phyloP scores from a whole-genome alignment of 2,888 invertebrate species.

The Nasonovia ribisnigri region DNA sequence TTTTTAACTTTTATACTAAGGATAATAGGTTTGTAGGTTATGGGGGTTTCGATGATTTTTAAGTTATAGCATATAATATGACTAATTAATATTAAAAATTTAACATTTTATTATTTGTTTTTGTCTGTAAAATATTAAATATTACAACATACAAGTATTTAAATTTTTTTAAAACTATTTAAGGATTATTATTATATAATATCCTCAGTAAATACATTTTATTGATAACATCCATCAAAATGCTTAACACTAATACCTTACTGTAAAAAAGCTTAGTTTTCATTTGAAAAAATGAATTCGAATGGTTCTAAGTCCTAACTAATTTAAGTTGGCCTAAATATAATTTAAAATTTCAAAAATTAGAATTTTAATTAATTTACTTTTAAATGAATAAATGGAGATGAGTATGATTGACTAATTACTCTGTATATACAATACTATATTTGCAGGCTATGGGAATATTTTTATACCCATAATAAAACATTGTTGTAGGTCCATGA shows the following conservation, averaged over 20 bases:
- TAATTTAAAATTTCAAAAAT: background rate
- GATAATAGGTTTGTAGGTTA: background rate
- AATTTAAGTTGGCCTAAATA: background rate
- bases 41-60: background rate
- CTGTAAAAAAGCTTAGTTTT: background rate
- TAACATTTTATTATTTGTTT: background rate
- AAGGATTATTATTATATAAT: too few relatives aligned
- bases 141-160: too few relatives aligned
- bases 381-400: background rate
- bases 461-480: too few relatives aligned
- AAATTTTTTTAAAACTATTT: too few relatives aligned
- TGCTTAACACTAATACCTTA: too few relatives aligned
- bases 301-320: background rate
- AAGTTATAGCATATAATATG: background rate
- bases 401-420: background rate
- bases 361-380: background rate
- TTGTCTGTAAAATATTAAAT: background rate
- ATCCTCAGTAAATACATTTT: too few relatives aligned
- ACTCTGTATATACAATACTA: background rate
- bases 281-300: background rate
- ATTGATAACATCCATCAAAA: too few relatives aligned
- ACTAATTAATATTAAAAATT: background rate
- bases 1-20: background rate
- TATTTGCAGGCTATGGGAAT: background rate
- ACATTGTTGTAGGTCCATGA: background rate